Evolutionary conservation across 2,888 invertebrate genomes (phyloP).

Genomic region (Tenthredo amoena): DNA sequence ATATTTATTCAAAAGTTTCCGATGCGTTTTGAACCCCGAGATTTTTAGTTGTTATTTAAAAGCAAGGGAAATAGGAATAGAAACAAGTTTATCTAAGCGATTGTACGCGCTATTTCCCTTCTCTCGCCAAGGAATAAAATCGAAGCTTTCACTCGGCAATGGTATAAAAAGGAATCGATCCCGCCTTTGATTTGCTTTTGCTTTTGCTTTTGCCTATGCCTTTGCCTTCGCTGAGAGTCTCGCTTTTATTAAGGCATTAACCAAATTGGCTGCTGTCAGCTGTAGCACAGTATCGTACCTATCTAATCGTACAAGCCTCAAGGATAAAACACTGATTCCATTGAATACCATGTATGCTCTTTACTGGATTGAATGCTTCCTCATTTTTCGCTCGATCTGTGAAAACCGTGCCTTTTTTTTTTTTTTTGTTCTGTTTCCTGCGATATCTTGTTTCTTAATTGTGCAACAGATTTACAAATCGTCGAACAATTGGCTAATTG

Average conservation of each 20-base stretch:
- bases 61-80: not conserved
- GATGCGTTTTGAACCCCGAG: not conserved
- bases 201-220: not conserved
- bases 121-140: not conserved
- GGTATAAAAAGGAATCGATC: not conserved
- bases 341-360: not conserved
- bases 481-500: too few relatives aligned
- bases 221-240: not conserved
- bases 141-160: not conserved
- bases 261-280: conserved; percentile 8
- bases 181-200: not conserved
- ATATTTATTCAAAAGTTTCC: not conserved
- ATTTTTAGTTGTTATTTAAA: not conserved
- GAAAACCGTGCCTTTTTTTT: not conserved
- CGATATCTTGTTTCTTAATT: not conserved
- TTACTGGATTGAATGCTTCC: conserved; percentile 1
- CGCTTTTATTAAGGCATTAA: conserved; percentile 5
- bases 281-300: not conserved
- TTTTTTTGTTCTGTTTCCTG: not conserved
- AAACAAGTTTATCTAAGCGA: not conserved
- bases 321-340: conserved; percentile 22
- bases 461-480: too few relatives aligned
- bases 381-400: not conserved
- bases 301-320: not conserved
- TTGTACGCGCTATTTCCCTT: too few relatives aligned